phyloP scores from a whole-genome alignment of 2,797 vertebrate species.

The Balearica regulorum region DNA sequence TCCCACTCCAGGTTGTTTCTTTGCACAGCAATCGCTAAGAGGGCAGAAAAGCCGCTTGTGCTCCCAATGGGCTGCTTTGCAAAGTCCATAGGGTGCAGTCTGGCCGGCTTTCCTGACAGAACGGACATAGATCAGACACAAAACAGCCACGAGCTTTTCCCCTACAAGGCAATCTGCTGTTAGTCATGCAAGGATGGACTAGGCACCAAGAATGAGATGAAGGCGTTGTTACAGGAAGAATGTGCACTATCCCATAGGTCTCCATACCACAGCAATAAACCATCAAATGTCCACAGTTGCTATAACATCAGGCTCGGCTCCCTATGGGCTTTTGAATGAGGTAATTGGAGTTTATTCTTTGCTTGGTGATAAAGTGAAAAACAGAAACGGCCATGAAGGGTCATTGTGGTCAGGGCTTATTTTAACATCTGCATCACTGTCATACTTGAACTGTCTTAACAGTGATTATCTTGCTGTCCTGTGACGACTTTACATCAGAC shows the following conservation, averaged over 20 bases:
- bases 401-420: background rate
- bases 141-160: background rate
- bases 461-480: background rate
- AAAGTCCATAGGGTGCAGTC: background rate
- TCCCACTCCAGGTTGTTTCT: background rate
- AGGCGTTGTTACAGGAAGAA: background rate
- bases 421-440: conserved; percentile 24
- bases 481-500: background rate
- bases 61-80: background rate
- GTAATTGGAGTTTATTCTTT: conserved; percentile 23
- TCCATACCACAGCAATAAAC: background rate
- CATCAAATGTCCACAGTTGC: background rate
- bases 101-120: background rate
- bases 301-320: background rate
- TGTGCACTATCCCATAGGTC: background rate
- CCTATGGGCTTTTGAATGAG: background rate
- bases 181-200: background rate
- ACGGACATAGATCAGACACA: background rate
- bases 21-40: background rate
- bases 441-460: conserved; percentile 10
- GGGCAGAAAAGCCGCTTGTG: background rate
- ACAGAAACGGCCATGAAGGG: background rate
- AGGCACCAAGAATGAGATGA: background rate
- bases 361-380: conserved; percentile 13
- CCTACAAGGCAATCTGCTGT: background rate